Percentiles rank a stretch among this genome's conserved stretches.
Conservation (phyloP, 1,140 invertebrate species). For the Drosophila mayri region DNA sequence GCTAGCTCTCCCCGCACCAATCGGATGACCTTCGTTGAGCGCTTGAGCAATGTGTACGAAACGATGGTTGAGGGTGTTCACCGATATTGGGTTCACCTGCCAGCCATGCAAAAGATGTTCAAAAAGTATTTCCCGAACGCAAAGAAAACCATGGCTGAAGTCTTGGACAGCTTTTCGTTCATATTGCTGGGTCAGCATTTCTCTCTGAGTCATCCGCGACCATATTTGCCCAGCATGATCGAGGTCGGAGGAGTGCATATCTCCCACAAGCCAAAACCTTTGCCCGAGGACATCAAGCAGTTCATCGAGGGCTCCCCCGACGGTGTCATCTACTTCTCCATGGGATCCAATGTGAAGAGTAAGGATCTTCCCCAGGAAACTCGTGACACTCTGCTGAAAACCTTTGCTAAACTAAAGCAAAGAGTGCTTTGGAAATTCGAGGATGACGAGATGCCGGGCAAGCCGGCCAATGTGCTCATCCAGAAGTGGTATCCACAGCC, state of each 20-base stretch:
- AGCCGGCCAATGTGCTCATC: constrained; percentile 88
- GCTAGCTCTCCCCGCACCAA: constrained; percentile 62
- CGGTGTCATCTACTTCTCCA: constrained; percentile 88
- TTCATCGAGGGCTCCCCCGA: constrained; percentile 86
- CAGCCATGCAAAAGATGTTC: constrained; percentile 66
- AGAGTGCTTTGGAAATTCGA: constrained; percentile 90
- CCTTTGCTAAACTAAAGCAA: constrained; percentile 87
- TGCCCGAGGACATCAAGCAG: constrained; percentile 85
- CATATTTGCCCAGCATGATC: constrained; percentile 86
- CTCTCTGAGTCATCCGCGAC: constrained; percentile 85
- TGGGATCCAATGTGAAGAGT: constrained; percentile 88
- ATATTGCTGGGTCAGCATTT: constrained; percentile 87
- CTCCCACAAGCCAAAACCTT: constrained; percentile 71
- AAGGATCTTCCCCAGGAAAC: constrained; percentile 86
- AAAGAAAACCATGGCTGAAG: constrained; percentile 52
- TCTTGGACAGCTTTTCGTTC: constrained; percentile 85
- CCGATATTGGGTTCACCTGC: constrained; percentile 41
- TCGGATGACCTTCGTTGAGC: constrained; percentile 84
- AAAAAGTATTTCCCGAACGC: constrained; percentile 85
- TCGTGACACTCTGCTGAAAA: constrained; percentile 85
- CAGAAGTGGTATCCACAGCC: constrained; percentile 90
- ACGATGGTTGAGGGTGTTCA: constrained; percentile 18
- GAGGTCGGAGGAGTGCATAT: constrained; percentile 87
- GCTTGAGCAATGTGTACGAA: constrained; percentile 79
- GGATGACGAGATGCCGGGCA: constrained; percentile 85